These are phyloP conservation scores for Ceraclea dissimilis DNA, from an alignment of 2,888 invertebrate species.

Conservation along the genomic window DNA sequence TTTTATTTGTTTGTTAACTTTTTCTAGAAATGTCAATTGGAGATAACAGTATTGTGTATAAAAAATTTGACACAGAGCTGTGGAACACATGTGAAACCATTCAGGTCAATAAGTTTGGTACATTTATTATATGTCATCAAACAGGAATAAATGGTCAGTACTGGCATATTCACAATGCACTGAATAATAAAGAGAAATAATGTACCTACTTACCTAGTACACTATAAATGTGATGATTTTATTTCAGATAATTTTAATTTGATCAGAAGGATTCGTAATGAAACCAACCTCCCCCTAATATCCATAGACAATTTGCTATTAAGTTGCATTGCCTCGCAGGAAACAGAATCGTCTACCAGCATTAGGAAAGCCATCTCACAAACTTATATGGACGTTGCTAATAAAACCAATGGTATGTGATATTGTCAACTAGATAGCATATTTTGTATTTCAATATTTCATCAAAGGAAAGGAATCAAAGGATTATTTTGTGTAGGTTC, in stretches of 20 bases:
- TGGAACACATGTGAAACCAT: background rate
- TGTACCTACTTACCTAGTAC: background rate
- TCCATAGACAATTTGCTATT: slow-evolving; percentile 9
- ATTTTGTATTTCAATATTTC: too few species aligned
- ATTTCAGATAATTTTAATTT: slow-evolving; percentile 9
- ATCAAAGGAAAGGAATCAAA: too few species aligned
- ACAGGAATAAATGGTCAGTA: background rate
- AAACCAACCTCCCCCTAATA: background rate
- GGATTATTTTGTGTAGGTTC: too few species aligned
- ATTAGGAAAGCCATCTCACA: slow-evolving; percentile 9
- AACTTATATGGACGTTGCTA: background rate
- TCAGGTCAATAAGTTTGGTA: background rate
- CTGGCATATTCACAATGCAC: background rate
- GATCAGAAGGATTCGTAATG: background rate
- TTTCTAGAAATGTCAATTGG: too few species aligned
- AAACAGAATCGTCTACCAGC: slow-evolving; percentile 3
- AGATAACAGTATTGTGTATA: background rate
- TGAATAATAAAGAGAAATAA: too few species aligned
- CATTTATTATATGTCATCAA: background rate
- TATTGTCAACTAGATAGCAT: too few species aligned
- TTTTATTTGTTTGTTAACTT: background rate
- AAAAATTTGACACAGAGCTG: background rate
- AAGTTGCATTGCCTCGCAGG: slow-evolving; percentile 1
- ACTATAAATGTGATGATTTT: background rate
- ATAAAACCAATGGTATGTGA: background rate